These are phyloP conservation scores for Euzetes globulus DNA, from an alignment of 2,888 invertebrate species.

Conservation along the genomic window DNA sequence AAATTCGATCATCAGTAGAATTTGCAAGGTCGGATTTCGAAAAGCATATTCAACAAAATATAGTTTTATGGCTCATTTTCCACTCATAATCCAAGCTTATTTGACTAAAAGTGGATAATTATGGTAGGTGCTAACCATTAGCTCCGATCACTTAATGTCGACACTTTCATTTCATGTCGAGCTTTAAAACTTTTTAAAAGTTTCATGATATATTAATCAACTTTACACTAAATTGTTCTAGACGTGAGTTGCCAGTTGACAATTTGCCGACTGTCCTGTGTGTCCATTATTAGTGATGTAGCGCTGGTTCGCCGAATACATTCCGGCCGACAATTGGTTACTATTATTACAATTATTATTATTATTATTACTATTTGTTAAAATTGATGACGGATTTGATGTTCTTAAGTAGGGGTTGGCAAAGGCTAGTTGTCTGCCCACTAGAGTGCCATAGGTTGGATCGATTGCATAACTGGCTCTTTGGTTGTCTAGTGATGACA, in stretches of 20 bases:
- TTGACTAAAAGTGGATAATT: too few relatives aligned
- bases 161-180: too few relatives aligned
- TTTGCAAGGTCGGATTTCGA: too few relatives aligned
- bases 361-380: not conserved
- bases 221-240: too few relatives aligned
- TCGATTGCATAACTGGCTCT: not conserved
- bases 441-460: constrained; percentile 43
- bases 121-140: too few relatives aligned
- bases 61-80: too few relatives aligned
- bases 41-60: too few relatives aligned
- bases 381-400: constrained; percentile 51
- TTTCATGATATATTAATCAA: too few relatives aligned
- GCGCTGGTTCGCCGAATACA: not conserved
- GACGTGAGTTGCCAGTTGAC: not conserved
- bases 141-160: too few relatives aligned
- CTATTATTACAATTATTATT: not conserved
- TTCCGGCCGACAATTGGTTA: constrained; percentile 3
- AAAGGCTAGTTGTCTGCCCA: constrained; percentile 71
- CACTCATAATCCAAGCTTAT: too few relatives aligned
- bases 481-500: not conserved
- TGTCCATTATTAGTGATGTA: constrained; percentile 8
- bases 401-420: constrained; percentile 79
- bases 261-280: not conserved
- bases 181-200: too few relatives aligned
- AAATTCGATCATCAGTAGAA: too few relatives aligned